Base-by-base conservation (phyloP, 1,140 invertebrate genomes). In the Palaemon carinicauda region DNA sequence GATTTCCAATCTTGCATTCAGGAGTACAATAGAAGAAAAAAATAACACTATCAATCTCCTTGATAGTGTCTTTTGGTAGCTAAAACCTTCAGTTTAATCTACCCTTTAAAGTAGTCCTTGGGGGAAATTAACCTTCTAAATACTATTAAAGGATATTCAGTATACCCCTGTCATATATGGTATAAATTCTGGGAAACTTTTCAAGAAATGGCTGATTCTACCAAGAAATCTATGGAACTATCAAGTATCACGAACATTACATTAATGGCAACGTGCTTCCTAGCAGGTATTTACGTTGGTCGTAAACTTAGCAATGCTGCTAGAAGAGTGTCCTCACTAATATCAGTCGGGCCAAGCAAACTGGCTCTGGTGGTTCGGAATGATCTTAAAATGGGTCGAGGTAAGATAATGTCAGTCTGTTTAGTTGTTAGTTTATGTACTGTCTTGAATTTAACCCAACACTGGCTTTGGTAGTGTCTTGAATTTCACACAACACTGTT, bases 341-440 rank as follows among this genome's bases (percentile, higher is more conserved):
- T 52, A 14, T 71, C 33, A n/a, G 60, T 54, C 0, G 88, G 84
- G 7, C 88, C 81, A 5, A 81, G 60, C 17, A 97, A 97, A 93
- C 92, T 98, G 91, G 95, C 98, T 1, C 91, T 99, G 71, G 95
- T 98, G 29, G 95, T 98, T 3, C 93, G 97, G 90, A 96, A 94
- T 90, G 97, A 99, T 91, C 92, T 99, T 0, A 96, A 96, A 91
- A 98, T 99, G 97, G 95, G 95, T 24, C 98, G 97, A 93, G 97
- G 97, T 89, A 56, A 77, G 78, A 69, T 12, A 9, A 29, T 71
- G 24, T 75, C 21, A 17, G 53, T 65, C 1, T 75, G 15, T 75
- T n/a, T n/a, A n/a, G n/a, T 24, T 15, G 5, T 75, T 9, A 15
- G 15, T 74, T 2, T 29, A 31, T 31, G 9, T 74, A 74, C 4